Evolutionary conservation across 2,888 invertebrate species (phyloP), one percentile per base, ranked within the genome.

Genomic region (Cephus sareptanus): DNA sequence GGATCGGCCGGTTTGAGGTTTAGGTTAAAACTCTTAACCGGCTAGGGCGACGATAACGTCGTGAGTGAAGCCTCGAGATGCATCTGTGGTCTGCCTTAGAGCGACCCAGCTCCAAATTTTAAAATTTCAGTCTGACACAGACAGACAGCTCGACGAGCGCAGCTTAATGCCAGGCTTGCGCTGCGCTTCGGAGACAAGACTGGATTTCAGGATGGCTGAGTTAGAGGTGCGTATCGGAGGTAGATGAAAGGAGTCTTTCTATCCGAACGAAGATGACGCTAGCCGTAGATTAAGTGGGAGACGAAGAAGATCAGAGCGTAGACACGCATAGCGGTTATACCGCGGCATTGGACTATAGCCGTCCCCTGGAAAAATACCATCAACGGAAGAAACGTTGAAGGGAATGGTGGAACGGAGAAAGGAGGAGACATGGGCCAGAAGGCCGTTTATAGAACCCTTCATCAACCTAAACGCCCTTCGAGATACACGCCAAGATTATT

Each of bases 391-490:
- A 71, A 71, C 71, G 33, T 23, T 31, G 71, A 34, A 71, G 71
- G 30, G 71, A 71, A 34, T 33, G 71, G 34, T 31, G 34, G 77
- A 37, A 34, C 35, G 15, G 75, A 74, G 69, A 37, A 77, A 68
- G 56, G 74, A 71, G 56, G 77, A 40, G 74, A 56, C 71, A 34
- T 56, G 71, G 74, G 78, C 69, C 33, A 56, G 73, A 75, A 83
- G 83, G 81, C 83, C 84, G 88, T 87, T 90, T 90, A 89, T 91
- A 91, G 91, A 90, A 91, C 90, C 90, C 87, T 87, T 90, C 89
- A 91, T 91, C 89, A 90, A 85, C 84, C 87, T 90, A 90, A 90
- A 90, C 84, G 89, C 86, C 87, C 85, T 84, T 82, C 84, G 83
- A 86, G 88, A 88, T 87, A 85, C 87, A 86, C 85, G 85, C 84